phyloP scores from a whole-genome alignment of 2,888 invertebrate species.

The Mesorhabditis spiculigera region DNA sequence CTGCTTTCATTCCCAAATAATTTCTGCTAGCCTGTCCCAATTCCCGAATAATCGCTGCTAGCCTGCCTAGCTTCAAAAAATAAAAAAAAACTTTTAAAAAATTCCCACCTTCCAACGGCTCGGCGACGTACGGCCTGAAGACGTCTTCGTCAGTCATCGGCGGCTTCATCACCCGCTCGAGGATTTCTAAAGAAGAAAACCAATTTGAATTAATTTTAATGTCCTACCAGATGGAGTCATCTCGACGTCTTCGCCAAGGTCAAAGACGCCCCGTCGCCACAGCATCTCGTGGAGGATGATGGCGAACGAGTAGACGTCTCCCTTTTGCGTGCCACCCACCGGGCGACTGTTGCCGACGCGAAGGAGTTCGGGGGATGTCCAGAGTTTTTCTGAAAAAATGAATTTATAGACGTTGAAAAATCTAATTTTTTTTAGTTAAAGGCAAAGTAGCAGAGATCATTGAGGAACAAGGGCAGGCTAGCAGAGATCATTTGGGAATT shows the following conservation, averaged over 20 bases:
- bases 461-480: too few species aligned
- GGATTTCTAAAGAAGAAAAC: slow-evolving; percentile 38
- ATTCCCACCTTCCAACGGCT: slow-evolving; percentile 12
- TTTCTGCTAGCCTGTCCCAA: too few species aligned
- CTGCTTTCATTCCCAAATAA: too few species aligned
- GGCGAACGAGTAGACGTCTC: slow-evolving; percentile 90
- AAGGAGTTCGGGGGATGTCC: slow-evolving; percentile 87
- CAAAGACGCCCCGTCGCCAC: slow-evolving; percentile 74
- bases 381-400: slow-evolving; percentile 72
- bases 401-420: not conserved
- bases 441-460: too few species aligned
- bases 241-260: slow-evolving; percentile 28
- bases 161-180: slow-evolving; percentile 38
- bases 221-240: slow-evolving; percentile 29
- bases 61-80: too few species aligned
- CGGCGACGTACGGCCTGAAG: slow-evolving; percentile 73
- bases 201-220: not conserved
- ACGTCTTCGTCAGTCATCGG: slow-evolving; percentile 63
- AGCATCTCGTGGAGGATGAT: slow-evolving; percentile 73
- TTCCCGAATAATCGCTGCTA: too few species aligned
- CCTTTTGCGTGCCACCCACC: slow-evolving; percentile 60
- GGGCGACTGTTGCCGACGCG: slow-evolving; percentile 67
- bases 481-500: too few species aligned
- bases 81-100: too few species aligned
- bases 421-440: too few species aligned